These are phyloP conservation scores for Anarsia innoxiella DNA, from an alignment of 2,888 invertebrate species.

Conservation along the genomic window DNA sequence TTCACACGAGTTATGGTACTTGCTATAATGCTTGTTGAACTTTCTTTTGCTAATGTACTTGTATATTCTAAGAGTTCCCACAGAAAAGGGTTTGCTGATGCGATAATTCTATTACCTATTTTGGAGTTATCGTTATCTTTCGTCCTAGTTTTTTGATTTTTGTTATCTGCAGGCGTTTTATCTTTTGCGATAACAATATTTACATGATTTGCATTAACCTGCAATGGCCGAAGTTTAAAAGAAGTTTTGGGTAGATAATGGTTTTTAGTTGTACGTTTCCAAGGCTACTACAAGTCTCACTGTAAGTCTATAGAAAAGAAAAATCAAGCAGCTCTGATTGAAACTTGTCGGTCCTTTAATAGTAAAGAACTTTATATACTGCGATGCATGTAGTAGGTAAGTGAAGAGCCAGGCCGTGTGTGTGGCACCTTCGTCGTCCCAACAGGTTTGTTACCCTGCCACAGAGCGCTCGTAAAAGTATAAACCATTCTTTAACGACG, in stretches of 20 bases:
- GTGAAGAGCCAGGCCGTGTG: conserved; percentile 31
- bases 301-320: no score
- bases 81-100: conserved; percentile 8
- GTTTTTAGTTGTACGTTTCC: no score
- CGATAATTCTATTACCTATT: conserved; percentile 23
- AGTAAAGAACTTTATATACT: no score
- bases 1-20: conserved; percentile 15
- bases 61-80: conserved; percentile 7
- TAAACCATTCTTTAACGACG: conserved; percentile 57
- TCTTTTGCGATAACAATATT: conserved; percentile 23
- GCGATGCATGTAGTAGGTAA: conserved; percentile 10
- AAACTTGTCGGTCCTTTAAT: no score
- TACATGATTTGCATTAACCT: conserved; percentile 9
- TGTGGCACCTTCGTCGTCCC: conserved; percentile 40
- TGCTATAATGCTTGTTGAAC: neutral
- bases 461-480: conserved; percentile 47
- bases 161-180: conserved; percentile 25
- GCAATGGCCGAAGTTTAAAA: no score
- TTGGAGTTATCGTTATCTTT: conserved; percentile 30
- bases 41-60: conserved; percentile 9
- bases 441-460: no score
- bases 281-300: no score
- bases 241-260: no score
- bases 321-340: no score
- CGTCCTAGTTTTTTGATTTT: conserved; percentile 30